Evolutionary conservation across 1,140 invertebrate species (phyloP).

Genomic region (Drosophila pectinifera): DNA sequence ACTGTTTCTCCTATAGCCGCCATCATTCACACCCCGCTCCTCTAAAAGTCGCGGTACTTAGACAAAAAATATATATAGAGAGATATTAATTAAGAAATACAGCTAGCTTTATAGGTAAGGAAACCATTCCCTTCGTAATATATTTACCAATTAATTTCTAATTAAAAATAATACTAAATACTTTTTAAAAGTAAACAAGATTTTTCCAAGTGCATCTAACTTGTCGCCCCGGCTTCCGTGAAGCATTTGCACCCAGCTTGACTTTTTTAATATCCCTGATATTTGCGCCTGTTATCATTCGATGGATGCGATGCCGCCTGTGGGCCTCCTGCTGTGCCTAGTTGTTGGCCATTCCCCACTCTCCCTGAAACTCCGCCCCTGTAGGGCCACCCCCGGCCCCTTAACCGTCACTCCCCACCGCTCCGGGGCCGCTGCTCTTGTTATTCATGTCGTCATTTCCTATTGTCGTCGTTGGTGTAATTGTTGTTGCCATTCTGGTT

Average conservation of each 20-base stretch:
- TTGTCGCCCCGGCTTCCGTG: slow-evolving; percentile 25
- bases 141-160: too few species aligned
- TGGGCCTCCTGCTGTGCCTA: slow-evolving; percentile 41
- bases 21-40: slow-evolving; percentile 14
- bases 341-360: slow-evolving; percentile 13
- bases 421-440: slow-evolving; percentile 52
- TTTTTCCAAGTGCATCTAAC: slow-evolving; percentile 7
- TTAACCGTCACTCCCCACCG: slow-evolving; percentile 5
- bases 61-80: not conserved
- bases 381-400: not conserved
- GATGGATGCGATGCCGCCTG: slow-evolving; percentile 44
- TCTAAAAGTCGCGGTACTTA: not conserved
- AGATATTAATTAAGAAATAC: not conserved
- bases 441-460: slow-evolving; percentile 83
- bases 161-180: too few species aligned
- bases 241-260: slow-evolving; percentile 78
- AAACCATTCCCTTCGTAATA: too few species aligned
- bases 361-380: slow-evolving; percentile 7
- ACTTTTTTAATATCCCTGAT: slow-evolving; percentile 82
- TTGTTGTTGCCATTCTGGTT: slow-evolving; percentile 82
- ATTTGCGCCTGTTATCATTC: slow-evolving; percentile 78
- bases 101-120: too few species aligned
- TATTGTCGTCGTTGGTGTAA: slow-evolving; percentile 76
- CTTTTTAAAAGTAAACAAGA: too few species aligned
- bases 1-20: slow-evolving; percentile 16